phyloP scores from a whole-genome alignment of 2,797 vertebrate genomes.

The Enteromius paludinosus region DNA sequence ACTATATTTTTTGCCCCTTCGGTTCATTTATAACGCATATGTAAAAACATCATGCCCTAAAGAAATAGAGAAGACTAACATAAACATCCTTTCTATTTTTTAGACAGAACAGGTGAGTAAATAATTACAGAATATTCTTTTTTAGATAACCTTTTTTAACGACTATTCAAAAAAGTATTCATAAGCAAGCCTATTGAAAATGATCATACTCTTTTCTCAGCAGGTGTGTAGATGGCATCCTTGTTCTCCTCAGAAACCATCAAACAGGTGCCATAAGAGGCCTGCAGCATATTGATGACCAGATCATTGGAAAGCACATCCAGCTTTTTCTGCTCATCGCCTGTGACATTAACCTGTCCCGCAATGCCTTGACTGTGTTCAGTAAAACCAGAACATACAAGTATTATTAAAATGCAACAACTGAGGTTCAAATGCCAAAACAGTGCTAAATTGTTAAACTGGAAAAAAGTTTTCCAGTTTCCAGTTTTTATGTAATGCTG shows the following conservation, averaged over 20 bases:
- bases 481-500: background rate
- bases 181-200: background rate
- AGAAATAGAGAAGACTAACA: background rate
- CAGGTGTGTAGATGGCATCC: conserved; percentile 84
- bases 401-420: background rate
- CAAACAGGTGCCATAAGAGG: conserved; percentile 90
- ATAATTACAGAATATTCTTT: background rate
- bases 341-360: conserved; percentile 91
- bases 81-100: no score
- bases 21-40: background rate
- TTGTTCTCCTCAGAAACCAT: conserved; percentile 94
- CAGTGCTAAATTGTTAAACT: background rate
- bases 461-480: no score
- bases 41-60: background rate
- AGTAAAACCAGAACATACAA: conserved; percentile 15
- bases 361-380: conserved; percentile 84
- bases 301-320: conserved; percentile 92
- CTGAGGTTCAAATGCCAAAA: background rate
- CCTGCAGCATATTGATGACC: conserved; percentile 95
- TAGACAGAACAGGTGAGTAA: background rate
- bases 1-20: no score
- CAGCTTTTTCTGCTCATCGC: conserved; percentile 96
- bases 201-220: conserved; percentile 84
- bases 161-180: background rate
- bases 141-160: background rate